These are phyloP conservation scores for Rhinogobius similis DNA, from an alignment of 2,113 vertebrate genomes.

Conservation along the genomic window DNA sequence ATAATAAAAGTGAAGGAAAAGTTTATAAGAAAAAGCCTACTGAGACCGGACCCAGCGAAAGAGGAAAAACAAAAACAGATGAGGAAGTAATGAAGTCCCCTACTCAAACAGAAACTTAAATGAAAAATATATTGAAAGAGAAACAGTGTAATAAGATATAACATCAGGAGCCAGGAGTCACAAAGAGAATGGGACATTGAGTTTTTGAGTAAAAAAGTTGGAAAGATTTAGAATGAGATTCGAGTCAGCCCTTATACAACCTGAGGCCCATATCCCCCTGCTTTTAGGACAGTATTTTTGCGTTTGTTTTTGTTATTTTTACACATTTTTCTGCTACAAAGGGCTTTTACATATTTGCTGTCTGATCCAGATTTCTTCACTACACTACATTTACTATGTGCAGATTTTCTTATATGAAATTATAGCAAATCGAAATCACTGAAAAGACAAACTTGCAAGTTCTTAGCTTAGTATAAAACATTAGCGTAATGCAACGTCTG, in stretches of 20 bases:
- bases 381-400: too few relatives aligned
- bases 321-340: constrained; percentile 1
- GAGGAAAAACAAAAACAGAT: constrained; percentile 33
- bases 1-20: constrained; percentile 23
- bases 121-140: constrained; percentile 45
- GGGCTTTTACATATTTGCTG: not conserved
- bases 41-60: constrained; percentile 14
- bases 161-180: constrained; percentile 17
- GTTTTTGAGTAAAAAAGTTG: constrained; percentile 23
- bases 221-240: constrained; percentile 35
- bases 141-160: constrained; percentile 35
- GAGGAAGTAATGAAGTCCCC: constrained; percentile 40
- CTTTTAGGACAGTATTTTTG: constrained; percentile 34
- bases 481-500: not conserved
- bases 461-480: not conserved
- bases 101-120: constrained; percentile 52
- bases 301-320: constrained; percentile 1
- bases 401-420: too few relatives aligned
- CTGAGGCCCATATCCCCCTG: constrained; percentile 45
- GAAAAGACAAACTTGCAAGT: too few relatives aligned
- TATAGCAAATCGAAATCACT: too few relatives aligned
- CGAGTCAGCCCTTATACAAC: constrained; percentile 29
- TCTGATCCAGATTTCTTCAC: not conserved
- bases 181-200: constrained; percentile 16
- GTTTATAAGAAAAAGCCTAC: constrained; percentile 17